Evolutionary conservation across 2,888 invertebrate species (phyloP).

Genomic region (Vannuccia rotundouncinata): DNA sequence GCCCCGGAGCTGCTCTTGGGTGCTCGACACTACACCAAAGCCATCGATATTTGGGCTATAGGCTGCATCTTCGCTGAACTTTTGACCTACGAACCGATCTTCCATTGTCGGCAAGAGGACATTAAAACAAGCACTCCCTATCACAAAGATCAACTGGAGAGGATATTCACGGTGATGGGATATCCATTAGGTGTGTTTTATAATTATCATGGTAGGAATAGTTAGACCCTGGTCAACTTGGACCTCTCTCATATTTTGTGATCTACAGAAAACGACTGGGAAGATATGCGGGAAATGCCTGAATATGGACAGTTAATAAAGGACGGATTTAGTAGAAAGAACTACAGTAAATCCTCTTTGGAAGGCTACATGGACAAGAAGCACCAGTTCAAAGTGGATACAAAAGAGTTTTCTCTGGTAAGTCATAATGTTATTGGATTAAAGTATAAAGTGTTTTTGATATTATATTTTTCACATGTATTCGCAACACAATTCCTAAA

Average conservation of each 20-base stretch:
- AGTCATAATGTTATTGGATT: constrained; percentile 38
- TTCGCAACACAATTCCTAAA: too few relatives aligned
- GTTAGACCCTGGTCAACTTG: too few relatives aligned
- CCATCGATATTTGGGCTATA: constrained; percentile 66
- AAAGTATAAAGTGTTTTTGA: neutral
- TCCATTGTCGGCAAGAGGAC: constrained; percentile 97
- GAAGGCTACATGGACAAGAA: constrained; percentile 57
- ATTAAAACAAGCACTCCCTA: constrained; percentile 99
- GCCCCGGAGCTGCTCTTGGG: constrained; percentile 86
- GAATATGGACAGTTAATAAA: constrained; percentile 88
- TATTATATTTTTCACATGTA: too few relatives aligned
- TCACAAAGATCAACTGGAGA: constrained; percentile 93
- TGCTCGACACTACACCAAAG: constrained; percentile 93
- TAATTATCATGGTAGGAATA: too few relatives aligned
- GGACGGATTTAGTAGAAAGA: constrained; percentile 59
- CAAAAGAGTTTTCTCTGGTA: constrained; percentile 56
- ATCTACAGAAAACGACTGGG: constrained; percentile 75
- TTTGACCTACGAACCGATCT: constrained; percentile 96
- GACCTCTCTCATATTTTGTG: neutral
- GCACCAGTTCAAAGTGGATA: constrained; percentile 57
- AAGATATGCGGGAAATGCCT: constrained; percentile 97
- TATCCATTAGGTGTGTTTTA: constrained; percentile 67
- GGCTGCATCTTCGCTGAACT: constrained; percentile 98
- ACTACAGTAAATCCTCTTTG: constrained; percentile 49
- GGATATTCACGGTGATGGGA: constrained; percentile 99